Evolutionary conservation across 37 sponge, comb jelly and placozoan species (phyloP), one percentile per base, ranked within the genome.

Genomic region (Tethya wilhelma): DNA sequence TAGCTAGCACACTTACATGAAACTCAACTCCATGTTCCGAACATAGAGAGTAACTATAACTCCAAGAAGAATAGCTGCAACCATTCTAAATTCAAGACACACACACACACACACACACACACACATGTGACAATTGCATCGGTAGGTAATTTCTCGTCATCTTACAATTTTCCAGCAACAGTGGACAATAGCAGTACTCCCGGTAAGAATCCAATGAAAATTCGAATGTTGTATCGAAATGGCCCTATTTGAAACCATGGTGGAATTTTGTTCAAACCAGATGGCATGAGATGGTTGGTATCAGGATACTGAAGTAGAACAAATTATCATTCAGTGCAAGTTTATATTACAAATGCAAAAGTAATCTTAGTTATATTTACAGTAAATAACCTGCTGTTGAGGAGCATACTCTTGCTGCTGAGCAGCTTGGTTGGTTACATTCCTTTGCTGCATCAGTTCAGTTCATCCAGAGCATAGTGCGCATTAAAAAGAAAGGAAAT

Each of bases 191-290:
- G 84, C 1, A 91, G 38, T 4, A 64, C 34, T 6, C 92, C 84
- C 2, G 92, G 92, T 17, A 83, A 31, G 25, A 83, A 58, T 11
- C 75, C 92, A 14, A 86, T 19, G 28, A 82, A 1, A 19, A 83
- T 60, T 19, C 92, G 59, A 41, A 45, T 36, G 63, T 86, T 86
- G 79, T 91, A 83, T 66, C 74, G 84, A 41, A 86, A 86, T 17
- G 79, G 69, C 23, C 67, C 79, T 6, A 44, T 30, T 45, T 87
- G 64, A 38, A 59, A 91, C 92, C 92, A 91, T 4, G 30, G 6
- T 23, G 92, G 92, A 64, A 79, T 71, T 1, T 53, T 62, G 2
- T 39, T 37, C 58, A 83, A 44, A 11, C 75, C 49, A 28, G 25
- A 17, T 23, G 84, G 84, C 84, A 83, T 83, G 14, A 83, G 66